phyloP scores from a whole-genome alignment of 2,888 invertebrate genomes.

The Drepanosiphum platanoidis region DNA sequence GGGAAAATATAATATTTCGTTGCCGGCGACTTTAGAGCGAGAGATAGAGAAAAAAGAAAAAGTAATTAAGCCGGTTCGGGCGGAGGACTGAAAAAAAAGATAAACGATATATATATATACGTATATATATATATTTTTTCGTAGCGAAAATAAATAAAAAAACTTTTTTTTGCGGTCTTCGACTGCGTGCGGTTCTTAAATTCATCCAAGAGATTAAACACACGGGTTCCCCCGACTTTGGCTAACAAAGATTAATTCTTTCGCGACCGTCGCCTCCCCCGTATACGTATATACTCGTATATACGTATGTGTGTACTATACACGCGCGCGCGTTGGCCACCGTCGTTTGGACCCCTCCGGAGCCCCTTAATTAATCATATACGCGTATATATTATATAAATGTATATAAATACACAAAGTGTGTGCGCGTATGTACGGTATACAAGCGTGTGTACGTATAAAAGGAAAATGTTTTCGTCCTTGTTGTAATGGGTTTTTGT shows the following conservation, averaged over 20 bases:
- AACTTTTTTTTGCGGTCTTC: conserved; percentile 58
- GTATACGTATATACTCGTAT: not conserved
- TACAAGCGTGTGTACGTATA: not conserved
- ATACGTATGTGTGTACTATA: not conserved
- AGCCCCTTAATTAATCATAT: conserved; percentile 59
- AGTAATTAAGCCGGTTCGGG: conserved; percentile 59
- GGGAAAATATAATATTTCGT: conserved; percentile 51
- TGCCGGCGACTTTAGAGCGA: conserved; percentile 33
- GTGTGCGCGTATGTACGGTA: not conserved
- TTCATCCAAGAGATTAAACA: conserved; percentile 64
- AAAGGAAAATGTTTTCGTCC: conserved; percentile 51
- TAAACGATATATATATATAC: conserved; percentile 61
- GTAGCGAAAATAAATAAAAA: conserved; percentile 31
- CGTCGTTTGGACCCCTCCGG: conserved; percentile 13
- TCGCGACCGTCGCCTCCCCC: conserved; percentile 53
- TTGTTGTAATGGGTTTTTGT: conserved; percentile 50
- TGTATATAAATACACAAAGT: no score
- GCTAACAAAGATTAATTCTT: conserved; percentile 64
- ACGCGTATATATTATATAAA: not conserved
- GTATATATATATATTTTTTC: conserved; percentile 49
- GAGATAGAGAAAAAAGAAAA: conserved; percentile 34
- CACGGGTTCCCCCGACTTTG: conserved; percentile 60
- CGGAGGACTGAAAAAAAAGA: conserved; percentile 48
- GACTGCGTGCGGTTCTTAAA: conserved; percentile 63
- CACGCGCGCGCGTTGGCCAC: not conserved